Percentiles rank a stretch among this genome's conserved stretches.
phyloP scores from a whole-genome alignment of 2,113 vertebrate species.

The Ranitomeya variabilis region DNA sequence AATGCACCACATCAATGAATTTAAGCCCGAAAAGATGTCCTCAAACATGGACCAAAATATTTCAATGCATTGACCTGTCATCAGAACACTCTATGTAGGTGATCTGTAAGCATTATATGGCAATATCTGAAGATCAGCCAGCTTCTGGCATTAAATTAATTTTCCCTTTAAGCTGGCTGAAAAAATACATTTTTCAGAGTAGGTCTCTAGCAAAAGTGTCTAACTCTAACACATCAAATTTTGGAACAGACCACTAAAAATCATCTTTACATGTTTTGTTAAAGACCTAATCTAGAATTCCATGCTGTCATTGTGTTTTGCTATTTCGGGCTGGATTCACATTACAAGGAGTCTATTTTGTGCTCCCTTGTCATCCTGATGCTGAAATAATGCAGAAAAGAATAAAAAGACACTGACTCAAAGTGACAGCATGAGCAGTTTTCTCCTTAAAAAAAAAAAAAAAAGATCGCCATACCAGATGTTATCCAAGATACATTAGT shows the following conservation, averaged over 20 bases:
- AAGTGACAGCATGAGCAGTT: slow-evolving; percentile 50
- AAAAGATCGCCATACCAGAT: slow-evolving; percentile 41
- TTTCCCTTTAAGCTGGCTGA: background rate
- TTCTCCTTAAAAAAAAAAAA: slow-evolving; percentile 43
- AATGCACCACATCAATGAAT: too few relatives aligned
- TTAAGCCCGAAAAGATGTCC: too few relatives aligned
- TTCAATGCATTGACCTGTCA: background rate
- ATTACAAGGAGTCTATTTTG: slow-evolving; percentile 37
- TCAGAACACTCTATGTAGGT: background rate
- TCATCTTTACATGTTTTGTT: slow-evolving; percentile 15
- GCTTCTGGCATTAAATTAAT: background rate
- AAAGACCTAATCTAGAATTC: slow-evolving; percentile 11
- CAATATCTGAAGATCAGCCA: background rate
- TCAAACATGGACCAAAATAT: too few relatives aligned
- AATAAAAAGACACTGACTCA: slow-evolving; percentile 50
- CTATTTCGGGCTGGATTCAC: slow-evolving; percentile 11
- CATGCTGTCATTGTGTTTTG: slow-evolving; percentile 13
- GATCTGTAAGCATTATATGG: background rate
- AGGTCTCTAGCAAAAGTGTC: background rate
- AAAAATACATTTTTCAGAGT: background rate
- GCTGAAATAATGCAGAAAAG: slow-evolving; percentile 35
- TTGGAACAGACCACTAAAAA: slow-evolving; percentile 17
- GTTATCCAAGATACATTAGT: slow-evolving; percentile 51
- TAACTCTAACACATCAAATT: background rate
- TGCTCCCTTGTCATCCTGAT: slow-evolving; percentile 21